phyloP scores from a whole-genome alignment of 2,888 invertebrate species.

The Perithous albicinctus region DNA sequence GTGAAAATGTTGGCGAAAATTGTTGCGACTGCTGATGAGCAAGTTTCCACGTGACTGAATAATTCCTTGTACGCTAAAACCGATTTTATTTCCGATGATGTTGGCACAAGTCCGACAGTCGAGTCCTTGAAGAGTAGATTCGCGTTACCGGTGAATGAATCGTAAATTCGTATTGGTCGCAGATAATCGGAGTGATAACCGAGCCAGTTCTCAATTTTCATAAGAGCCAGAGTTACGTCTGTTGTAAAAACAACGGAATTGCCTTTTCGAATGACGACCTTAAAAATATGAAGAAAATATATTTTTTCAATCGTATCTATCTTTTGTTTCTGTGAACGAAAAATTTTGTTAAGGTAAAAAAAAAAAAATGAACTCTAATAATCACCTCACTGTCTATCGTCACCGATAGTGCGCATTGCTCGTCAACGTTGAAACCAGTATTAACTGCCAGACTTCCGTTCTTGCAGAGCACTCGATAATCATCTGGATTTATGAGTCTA shows the following conservation, averaged over 20 bases:
- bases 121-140: constrained; percentile 89
- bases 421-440: constrained; percentile 86
- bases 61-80: constrained; percentile 87
- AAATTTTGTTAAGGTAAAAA: background rate
- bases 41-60: constrained; percentile 85
- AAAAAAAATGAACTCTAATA: background rate
- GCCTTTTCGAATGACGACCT: constrained; percentile 78
- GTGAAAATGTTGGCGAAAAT: constrained; percentile 30
- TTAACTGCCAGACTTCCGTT: constrained; percentile 86
- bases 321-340: too few relatives aligned
- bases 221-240: constrained; percentile 82
- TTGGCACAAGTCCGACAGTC: constrained; percentile 86
- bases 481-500: constrained; percentile 79
- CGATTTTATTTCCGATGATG: constrained; percentile 82
- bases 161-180: constrained; percentile 86
- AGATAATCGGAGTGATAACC: constrained; percentile 84
- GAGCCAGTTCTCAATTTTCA: constrained; percentile 86
- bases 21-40: constrained; percentile 70
- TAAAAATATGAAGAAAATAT: constrained; percentile 10
- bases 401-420: constrained; percentile 86
- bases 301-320: background rate
- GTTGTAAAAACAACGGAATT: constrained; percentile 62
- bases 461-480: constrained; percentile 87
- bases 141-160: constrained; percentile 85
- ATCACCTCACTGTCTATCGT: constrained; percentile 88